These are phyloP conservation scores for Pseudomugil gertrudae DNA, from an alignment of 2,797 vertebrate genomes.

Conservation along the genomic window DNA sequence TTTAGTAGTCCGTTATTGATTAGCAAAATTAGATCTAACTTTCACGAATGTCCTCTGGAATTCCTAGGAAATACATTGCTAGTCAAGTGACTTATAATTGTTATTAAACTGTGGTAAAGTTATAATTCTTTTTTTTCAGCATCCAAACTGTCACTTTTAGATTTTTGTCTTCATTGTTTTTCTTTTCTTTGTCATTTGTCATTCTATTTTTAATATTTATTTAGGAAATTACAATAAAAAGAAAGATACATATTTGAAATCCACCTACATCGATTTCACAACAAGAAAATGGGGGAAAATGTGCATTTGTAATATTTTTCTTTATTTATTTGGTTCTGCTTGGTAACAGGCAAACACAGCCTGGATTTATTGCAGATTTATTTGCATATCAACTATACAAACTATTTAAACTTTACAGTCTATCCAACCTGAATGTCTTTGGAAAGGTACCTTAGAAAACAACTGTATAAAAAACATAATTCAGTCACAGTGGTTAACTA, in stretches of 20 bases:
- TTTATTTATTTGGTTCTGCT: neutral
- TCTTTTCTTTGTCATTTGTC: neutral
- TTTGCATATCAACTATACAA: neutral
- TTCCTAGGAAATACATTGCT: constrained; percentile 33
- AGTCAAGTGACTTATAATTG: constrained; percentile 48
- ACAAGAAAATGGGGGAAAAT: neutral
- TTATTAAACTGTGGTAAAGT: constrained; percentile 55
- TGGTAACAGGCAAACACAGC: neutral
- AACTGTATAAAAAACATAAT: neutral
- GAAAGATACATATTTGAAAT: neutral
- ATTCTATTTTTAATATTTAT: no score
- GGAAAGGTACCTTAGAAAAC: neutral
- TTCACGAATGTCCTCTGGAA: constrained; percentile 34
- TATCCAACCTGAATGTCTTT: no score
- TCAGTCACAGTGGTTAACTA: neutral
- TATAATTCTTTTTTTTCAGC: constrained; percentile 39
- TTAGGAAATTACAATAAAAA: no score
- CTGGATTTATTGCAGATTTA: neutral
- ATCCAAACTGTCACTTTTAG: constrained; percentile 4
- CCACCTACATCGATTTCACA: neutral
- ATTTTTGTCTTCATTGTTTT: constrained; percentile 10
- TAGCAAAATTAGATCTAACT: constrained; percentile 32
- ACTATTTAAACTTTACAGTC: neutral
- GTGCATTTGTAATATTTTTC: neutral
- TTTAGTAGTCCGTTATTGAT: constrained; percentile 27